Evolutionary conservation across 2,797 vertebrate species (phyloP).

Genomic region (Cyprinella venusta): DNA sequence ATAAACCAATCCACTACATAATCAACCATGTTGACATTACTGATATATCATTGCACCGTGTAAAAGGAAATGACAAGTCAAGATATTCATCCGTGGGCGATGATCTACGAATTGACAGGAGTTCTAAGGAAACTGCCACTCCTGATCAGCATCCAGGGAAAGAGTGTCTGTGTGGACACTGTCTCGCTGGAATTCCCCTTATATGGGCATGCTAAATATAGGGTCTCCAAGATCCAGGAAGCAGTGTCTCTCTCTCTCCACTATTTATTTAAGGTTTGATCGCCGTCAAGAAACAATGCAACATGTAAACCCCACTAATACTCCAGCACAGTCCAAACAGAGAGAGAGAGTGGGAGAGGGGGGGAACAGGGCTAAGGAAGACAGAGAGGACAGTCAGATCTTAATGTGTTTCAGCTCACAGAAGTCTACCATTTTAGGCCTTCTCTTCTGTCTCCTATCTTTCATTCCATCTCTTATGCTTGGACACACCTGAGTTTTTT

Average conservation of each 20-base stretch:
- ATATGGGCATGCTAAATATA: constrained; percentile 86
- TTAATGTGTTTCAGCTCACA: constrained; percentile 19
- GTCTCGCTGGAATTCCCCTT: constrained; percentile 78
- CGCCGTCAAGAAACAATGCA: constrained; percentile 67
- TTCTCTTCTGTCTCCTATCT: constrained; percentile 33
- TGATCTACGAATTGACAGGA: constrained; percentile 37
- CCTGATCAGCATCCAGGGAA: constrained; percentile 57
- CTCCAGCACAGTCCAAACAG: constrained; percentile 38
- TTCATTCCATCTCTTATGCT: constrained; percentile 18
- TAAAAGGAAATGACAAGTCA: background rate
- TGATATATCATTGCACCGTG: background rate
- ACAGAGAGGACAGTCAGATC: constrained; percentile 37
- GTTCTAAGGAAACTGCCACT: constrained; percentile 38
- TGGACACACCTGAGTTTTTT: constrained; percentile 28
- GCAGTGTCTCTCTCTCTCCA: constrained; percentile 62
- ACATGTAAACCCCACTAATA: constrained; percentile 62
- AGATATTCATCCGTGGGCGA: constrained; percentile 7
- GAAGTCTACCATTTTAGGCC: constrained; percentile 55
- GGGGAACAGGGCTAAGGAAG: constrained; percentile 9
- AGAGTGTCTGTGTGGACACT: constrained; percentile 53
- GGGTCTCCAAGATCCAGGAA: constrained; percentile 69
- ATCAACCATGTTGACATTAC: background rate
- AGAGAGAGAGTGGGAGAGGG: constrained; percentile 12
- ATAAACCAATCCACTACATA: background rate
- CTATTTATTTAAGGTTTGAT: constrained; percentile 68